A percentile compares a stretch with the other conserved stretches of the same genome.
These are phyloP conservation scores for Delphinus delphis DNA, from an alignment of 2,113 vertebrate genomes.

Conservation along the genomic window DNA sequence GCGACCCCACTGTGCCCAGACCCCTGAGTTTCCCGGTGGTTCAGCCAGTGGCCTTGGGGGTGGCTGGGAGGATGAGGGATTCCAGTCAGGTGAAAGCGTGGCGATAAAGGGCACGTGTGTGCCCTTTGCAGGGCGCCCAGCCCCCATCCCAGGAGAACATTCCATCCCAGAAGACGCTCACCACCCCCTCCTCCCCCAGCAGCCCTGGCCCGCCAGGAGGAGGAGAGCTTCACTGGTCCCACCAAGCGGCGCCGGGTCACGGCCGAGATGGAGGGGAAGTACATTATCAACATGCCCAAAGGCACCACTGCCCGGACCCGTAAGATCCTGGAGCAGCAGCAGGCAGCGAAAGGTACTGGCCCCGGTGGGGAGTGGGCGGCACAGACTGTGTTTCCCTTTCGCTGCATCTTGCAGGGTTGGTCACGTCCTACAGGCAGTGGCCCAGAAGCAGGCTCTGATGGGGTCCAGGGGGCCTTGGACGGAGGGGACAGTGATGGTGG, in stretches of 20 bases:
- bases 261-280: constrained; percentile 97
- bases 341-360: constrained; percentile 89
- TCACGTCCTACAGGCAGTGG: fast-evolving
- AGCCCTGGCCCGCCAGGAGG: constrained; percentile 82
- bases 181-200: background rate
- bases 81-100: fast-evolving
- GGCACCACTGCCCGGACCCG: constrained; percentile 92
- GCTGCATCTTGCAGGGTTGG: fast-evolving
- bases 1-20: background rate
- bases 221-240: constrained; percentile 80
- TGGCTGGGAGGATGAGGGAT: background rate
- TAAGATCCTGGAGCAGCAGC: constrained; percentile 94
- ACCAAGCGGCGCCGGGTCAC: constrained; percentile 92
- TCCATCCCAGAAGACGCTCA: background rate
- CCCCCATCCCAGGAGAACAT: background rate
- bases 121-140: background rate
- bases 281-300: constrained; percentile 97
- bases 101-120: background rate
- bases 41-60: background rate
- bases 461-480: background rate
- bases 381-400: fast-evolving
- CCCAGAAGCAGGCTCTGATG: background rate
- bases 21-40: background rate
- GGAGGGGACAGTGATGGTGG: too few species aligned
- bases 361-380: fast-evolving